Conservation (phyloP, 2,888 invertebrate species). For the Ennomos fuscantarius region DNA sequence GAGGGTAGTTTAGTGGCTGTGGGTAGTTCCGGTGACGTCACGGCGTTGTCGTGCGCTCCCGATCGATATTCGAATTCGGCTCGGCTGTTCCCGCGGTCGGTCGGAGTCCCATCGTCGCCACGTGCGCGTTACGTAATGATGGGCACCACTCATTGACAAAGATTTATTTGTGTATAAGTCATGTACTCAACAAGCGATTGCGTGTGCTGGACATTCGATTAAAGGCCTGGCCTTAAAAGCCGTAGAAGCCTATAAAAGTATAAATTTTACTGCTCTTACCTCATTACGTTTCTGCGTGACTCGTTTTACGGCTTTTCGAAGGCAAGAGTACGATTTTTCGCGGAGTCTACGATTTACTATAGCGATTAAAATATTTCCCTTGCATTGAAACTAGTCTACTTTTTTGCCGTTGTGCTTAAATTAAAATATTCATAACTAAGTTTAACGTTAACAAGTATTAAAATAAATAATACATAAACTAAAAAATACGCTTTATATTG, state of each 20-base stretch:
- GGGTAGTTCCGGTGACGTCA: conserved; percentile 69
- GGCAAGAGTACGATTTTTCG: too few species aligned
- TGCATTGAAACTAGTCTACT: too few species aligned
- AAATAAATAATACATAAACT: too few species aligned
- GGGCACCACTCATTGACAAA: conserved; percentile 79
- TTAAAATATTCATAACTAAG: too few species aligned
- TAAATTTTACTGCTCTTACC: conserved; percentile 1
- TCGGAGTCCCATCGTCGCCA: conserved; percentile 64
- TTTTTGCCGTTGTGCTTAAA: too few species aligned
- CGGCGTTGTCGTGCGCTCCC: conserved; percentile 60
- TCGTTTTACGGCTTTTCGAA: conserved; percentile 1
- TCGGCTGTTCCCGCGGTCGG: conserved; percentile 59
- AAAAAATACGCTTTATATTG: too few species aligned
- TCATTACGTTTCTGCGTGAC: conserved; percentile 1
- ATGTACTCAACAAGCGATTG: conserved; percentile 53
- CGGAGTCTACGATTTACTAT: too few species aligned
- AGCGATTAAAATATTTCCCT: too few species aligned
- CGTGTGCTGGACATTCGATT: conserved; percentile 21
- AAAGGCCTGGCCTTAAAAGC: not conserved
- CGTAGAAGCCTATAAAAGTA: conserved; percentile 1
- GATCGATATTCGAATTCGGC: conserved; percentile 38
- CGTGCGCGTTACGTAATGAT: conserved; percentile 73
- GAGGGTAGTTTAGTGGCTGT: conserved; percentile 15
- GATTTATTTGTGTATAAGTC: conserved; percentile 68
- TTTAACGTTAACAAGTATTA: too few species aligned